These are phyloP conservation scores for Mythimna pallens DNA, from an alignment of 2,888 invertebrate genomes.

Conservation along the genomic window DNA sequence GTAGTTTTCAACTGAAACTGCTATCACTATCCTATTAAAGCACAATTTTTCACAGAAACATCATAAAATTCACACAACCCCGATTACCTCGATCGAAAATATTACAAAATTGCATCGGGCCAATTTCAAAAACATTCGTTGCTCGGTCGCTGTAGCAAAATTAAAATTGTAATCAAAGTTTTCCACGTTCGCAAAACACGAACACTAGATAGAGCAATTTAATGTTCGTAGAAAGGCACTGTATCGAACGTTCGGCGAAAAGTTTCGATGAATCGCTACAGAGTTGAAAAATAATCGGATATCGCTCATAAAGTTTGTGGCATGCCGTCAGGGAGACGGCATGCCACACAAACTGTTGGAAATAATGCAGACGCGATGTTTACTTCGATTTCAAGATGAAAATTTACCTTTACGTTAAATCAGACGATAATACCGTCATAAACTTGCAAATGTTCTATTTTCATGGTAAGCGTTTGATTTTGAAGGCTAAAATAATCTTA, in stretches of 20 bases:
- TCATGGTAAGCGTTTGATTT: no score
- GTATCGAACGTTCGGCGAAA: constrained; percentile 63
- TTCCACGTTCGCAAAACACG: constrained; percentile 63
- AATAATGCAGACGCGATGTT: constrained; percentile 51
- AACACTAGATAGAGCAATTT: constrained; percentile 70
- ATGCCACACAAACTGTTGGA: constrained; percentile 11
- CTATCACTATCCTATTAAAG: not conserved
- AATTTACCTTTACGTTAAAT: not conserved
- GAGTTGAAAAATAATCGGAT: constrained; percentile 72
- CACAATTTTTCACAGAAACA: constrained; percentile 16
- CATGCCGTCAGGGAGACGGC: constrained; percentile 47
- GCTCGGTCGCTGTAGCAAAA: constrained; percentile 56
- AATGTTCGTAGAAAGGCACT: constrained; percentile 65
- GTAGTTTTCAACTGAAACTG: not conserved
- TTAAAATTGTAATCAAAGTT: constrained; percentile 69
- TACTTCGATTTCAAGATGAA: not conserved
- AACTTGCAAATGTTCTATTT: not conserved
- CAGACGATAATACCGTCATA: not conserved
- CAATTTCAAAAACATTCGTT: constrained; percentile 59
- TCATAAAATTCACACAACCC: constrained; percentile 14
- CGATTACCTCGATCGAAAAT: constrained; percentile 34
- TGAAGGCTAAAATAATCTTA: no score
- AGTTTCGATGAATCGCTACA: constrained; percentile 60
- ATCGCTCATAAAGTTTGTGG: constrained; percentile 64
- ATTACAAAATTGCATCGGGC: constrained; percentile 49